phyloP scores from a whole-genome alignment of 2,888 invertebrate genomes.

The Sesia bembeciformis region DNA sequence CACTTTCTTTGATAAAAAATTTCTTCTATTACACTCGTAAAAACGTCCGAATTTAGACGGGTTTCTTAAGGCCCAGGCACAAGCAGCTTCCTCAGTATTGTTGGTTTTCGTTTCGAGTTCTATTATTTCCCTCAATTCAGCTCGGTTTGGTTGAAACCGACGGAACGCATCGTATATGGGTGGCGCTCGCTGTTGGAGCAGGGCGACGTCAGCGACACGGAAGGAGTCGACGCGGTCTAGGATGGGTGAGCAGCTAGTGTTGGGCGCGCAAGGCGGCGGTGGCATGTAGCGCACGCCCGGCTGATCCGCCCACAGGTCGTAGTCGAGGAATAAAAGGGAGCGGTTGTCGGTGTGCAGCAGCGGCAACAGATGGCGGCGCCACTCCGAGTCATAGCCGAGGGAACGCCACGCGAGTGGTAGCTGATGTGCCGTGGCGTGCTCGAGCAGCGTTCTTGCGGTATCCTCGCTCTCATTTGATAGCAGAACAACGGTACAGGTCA shows the following conservation, averaged over 20 bases:
- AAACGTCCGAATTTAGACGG: background rate
- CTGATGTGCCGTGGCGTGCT: slow-evolving; percentile 20
- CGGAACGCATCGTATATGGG: background rate
- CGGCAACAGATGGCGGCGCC: background rate
- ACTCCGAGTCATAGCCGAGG: background rate
- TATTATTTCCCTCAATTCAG: slow-evolving; percentile 3
- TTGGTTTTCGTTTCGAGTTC: background rate
- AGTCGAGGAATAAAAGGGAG: slow-evolving; percentile 25
- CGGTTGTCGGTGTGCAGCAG: background rate
- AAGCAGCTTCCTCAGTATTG: slow-evolving; percentile 13
- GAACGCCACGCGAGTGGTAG: background rate
- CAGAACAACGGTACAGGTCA: slow-evolving; percentile 74
- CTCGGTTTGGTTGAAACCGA: background rate
- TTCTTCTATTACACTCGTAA: background rate
- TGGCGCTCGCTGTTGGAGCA: slow-evolving; percentile 6
- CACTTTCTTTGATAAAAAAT: background rate
- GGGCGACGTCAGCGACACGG: slow-evolving; percentile 3
- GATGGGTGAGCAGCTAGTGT: background rate
- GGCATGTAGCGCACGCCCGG: background rate
- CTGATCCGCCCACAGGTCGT: slow-evolving; percentile 1
- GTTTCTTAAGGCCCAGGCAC: slow-evolving; percentile 8
- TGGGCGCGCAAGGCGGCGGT: slow-evolving; percentile 1
- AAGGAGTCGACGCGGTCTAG: background rate
- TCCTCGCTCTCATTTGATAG: slow-evolving; percentile 82
- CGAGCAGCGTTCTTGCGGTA: slow-evolving; percentile 13